A percentile compares a stretch with the other conserved stretches of the same genome.
These are phyloP conservation scores for Trichomycterus rosablanca DNA, from an alignment of 2,113 vertebrate genomes.

Conservation along the genomic window DNA sequence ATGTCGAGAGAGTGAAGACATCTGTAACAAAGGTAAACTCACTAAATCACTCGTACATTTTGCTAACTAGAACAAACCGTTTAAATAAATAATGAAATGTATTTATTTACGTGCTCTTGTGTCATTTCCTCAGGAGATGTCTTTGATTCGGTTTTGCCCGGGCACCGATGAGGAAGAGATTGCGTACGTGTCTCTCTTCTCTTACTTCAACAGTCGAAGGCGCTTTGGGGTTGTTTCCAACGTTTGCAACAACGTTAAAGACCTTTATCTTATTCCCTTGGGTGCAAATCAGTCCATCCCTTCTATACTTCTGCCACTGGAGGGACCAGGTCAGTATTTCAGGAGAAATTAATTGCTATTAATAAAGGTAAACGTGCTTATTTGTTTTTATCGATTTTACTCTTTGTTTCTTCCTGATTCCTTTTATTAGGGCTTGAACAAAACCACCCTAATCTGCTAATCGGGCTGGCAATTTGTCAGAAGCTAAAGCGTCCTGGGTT, in stretches of 20 bases:
- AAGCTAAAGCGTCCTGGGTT: slow-evolving; percentile 74
- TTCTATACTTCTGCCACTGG: slow-evolving; percentile 86
- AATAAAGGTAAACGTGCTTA: no score
- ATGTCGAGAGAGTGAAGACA: slow-evolving; percentile 90
- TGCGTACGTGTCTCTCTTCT: slow-evolving; percentile 95
- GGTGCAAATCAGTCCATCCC: slow-evolving; percentile 86
- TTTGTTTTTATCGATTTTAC: no score
- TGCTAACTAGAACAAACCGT: no score
- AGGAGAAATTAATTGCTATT: no score
- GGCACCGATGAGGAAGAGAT: slow-evolving; percentile 95
- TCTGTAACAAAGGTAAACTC: slow-evolving; percentile 85
- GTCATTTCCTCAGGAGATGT: slow-evolving; percentile 77
- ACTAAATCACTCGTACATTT: background rate
- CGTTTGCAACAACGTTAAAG: slow-evolving; percentile 86
- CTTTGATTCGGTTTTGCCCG: slow-evolving; percentile 92
- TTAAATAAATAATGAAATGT: no score
- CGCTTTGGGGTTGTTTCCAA: slow-evolving; percentile 95
- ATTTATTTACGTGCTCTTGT: background rate
- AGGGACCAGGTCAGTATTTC: slow-evolving; percentile 92
- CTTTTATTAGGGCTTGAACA: slow-evolving; percentile 85
- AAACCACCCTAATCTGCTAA: slow-evolving; percentile 86
- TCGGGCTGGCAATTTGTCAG: slow-evolving; percentile 89
- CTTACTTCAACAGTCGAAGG: slow-evolving; percentile 95
- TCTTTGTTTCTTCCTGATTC: background rate
- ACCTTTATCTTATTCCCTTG: slow-evolving; percentile 94